Evolutionary conservation across 1,140 invertebrate species (phyloP).

Genomic region (Holcopasites calliopsidis): DNA sequence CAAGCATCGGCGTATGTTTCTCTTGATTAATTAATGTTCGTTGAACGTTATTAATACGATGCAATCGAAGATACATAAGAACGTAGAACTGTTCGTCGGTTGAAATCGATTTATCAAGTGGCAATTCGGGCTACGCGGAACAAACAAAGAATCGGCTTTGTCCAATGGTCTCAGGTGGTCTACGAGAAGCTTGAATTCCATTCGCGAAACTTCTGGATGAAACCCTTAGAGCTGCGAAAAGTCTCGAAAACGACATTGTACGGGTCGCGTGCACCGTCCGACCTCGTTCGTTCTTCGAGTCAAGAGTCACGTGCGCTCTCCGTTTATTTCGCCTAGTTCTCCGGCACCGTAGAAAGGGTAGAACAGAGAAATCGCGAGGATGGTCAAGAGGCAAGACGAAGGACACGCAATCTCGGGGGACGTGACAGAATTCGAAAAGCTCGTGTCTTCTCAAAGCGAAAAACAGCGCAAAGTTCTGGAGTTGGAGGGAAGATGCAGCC

Average conservation of each 20-base stretch:
- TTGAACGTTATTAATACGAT: neutral
- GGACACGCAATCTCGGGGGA: neutral
- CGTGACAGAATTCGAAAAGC: neutral
- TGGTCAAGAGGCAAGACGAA: slow-evolving; percentile 7
- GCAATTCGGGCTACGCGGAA: neutral
- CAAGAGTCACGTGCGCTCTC: slow-evolving; percentile 48
- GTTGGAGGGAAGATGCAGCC: slow-evolving; percentile 15
- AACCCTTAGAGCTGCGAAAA: slow-evolving; percentile 35
- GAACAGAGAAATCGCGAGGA: neutral
- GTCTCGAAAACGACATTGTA: slow-evolving; percentile 51
- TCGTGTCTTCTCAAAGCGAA: neutral
- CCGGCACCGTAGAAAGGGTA: neutral
- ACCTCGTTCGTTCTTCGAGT: slow-evolving; percentile 48
- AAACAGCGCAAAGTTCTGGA: slow-evolving; percentile 6
- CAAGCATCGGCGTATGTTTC: neutral
- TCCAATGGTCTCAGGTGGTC: slow-evolving; percentile 9
- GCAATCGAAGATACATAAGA: neutral
- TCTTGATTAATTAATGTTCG: neutral
- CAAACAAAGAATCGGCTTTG: too few relatives aligned
- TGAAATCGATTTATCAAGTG: neutral
- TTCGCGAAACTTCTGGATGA: slow-evolving; percentile 3
- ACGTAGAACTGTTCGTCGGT: neutral
- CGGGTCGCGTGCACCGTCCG: slow-evolving; percentile 54
- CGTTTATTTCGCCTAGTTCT: slow-evolving; percentile 49
- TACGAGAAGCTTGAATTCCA: neutral